These are phyloP conservation scores for Lophochroa leadbeateri DNA, from an alignment of 2,113 vertebrate genomes.

Conservation along the genomic window DNA sequence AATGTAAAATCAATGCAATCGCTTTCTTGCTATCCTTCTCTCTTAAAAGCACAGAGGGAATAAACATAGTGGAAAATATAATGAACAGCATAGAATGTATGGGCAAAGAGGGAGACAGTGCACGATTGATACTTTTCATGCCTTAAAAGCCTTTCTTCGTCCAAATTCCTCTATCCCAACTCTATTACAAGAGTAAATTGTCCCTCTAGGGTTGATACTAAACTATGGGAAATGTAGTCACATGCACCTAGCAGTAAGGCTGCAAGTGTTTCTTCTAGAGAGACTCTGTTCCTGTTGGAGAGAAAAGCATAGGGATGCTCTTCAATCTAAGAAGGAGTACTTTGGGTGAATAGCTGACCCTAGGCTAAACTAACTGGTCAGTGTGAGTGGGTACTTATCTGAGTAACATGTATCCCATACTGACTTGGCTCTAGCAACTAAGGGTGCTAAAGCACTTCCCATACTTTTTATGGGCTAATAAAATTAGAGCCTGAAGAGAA, in stretches of 20 bases:
- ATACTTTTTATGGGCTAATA: neutral
- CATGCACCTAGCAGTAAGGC: neutral
- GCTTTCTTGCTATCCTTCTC: neutral
- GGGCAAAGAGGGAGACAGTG: neutral
- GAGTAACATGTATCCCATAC: neutral
- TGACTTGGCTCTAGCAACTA: neutral
- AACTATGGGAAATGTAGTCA: neutral
- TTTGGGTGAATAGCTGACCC: neutral
- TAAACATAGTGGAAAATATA: neutral
- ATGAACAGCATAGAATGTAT: accelerated
- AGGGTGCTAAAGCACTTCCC: neutral
- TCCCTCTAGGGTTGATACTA: neutral
- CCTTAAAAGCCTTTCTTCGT: neutral
- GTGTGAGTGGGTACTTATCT: neutral
- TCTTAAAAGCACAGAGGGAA: neutral
- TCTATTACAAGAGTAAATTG: neutral
- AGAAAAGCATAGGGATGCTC: neutral
- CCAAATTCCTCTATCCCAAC: neutral
- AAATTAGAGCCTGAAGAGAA: neutral
- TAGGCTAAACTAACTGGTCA: neutral
- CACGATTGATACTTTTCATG: accelerated
- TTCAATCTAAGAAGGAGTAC: neutral
- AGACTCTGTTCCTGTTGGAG: neutral
- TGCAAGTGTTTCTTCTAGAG: neutral
- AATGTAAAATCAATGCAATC: neutral